Evolutionary conservation across 30 jellyfish, hydroid and myxozoan species (phyloP).

Genomic region (Rhopilema esculentum): DNA sequence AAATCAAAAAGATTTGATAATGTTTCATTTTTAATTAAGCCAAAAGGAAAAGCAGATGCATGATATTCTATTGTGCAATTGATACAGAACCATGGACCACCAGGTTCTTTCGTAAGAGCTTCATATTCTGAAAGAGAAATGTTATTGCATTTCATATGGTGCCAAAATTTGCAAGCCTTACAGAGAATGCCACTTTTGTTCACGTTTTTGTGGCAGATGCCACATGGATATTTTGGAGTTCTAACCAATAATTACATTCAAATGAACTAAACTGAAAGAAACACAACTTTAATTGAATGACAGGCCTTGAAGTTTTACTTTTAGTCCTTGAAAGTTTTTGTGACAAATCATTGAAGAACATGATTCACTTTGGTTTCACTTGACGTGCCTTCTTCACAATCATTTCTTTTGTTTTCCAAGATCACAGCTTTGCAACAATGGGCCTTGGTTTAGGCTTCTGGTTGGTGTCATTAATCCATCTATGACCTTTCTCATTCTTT

Average conservation of each 20-base stretch:
- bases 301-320: not conserved
- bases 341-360: constrained; percentile 37
- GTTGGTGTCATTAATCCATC: constrained; percentile 19
- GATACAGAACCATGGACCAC: not conserved
- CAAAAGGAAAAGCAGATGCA: constrained; percentile 3
- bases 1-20: not conserved
- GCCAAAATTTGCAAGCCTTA: constrained; percentile 14
- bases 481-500: constrained; percentile 31
- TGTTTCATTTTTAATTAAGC: not conserved
- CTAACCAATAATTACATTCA: too few species aligned
- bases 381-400: constrained; percentile 46
- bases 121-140: constrained; percentile 8
- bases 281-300: constrained; percentile 3
- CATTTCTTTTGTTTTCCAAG: constrained; percentile 17
- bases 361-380: constrained; percentile 20
- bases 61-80: not conserved
- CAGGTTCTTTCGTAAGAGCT: not conserved
- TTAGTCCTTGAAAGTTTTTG: constrained; percentile 6
- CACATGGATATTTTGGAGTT: too few species aligned
- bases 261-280: not conserved
- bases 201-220: constrained; percentile 34
- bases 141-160: constrained; percentile 25
- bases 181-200: constrained; percentile 3
- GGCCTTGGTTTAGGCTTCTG: too few species aligned
- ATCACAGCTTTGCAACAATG: constrained; percentile 25